Percentiles rank a stretch among this genome's conserved stretches.
Evolutionary conservation across 2,888 invertebrate species (phyloP).

Genomic region (Drosophila mercatorum): DNA sequence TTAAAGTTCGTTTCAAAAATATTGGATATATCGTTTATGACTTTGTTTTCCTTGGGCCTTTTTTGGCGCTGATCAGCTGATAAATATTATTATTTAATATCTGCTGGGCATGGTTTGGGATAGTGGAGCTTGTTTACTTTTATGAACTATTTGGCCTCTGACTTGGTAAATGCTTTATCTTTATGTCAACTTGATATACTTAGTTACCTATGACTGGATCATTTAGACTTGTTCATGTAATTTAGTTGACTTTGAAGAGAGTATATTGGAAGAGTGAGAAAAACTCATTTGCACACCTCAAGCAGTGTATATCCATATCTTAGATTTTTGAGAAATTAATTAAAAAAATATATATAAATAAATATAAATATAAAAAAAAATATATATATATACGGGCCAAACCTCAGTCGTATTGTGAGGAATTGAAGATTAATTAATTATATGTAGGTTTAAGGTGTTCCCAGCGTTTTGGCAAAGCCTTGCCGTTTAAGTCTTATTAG

Average conservation of each 20-base stretch:
- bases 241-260: background rate
- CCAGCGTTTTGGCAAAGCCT: no score
- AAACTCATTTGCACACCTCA: background rate
- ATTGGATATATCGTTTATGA: slow-evolving; percentile 32
- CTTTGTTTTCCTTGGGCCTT: slow-evolving; percentile 31
- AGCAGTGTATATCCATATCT: background rate
- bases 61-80: background rate
- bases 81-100: slow-evolving; percentile 18
- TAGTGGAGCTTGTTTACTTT: slow-evolving; percentile 3
- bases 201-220: background rate
- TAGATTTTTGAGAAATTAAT: background rate
- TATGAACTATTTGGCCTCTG: background rate
- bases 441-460: no score
- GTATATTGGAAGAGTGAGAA: background rate
- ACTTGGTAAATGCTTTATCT: background rate
- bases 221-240: background rate
- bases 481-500: no score
- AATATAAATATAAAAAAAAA: no score
- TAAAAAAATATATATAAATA: no score
- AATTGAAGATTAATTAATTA: no score
- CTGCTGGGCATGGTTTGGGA: background rate
- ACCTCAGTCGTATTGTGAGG: no score
- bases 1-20: slow-evolving; percentile 1
- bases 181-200: background rate
- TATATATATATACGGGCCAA: no score